These are phyloP conservation scores for Eupsittula cactorum DNA, from an alignment of 2,113 vertebrate genomes.

Conservation along the genomic window DNA sequence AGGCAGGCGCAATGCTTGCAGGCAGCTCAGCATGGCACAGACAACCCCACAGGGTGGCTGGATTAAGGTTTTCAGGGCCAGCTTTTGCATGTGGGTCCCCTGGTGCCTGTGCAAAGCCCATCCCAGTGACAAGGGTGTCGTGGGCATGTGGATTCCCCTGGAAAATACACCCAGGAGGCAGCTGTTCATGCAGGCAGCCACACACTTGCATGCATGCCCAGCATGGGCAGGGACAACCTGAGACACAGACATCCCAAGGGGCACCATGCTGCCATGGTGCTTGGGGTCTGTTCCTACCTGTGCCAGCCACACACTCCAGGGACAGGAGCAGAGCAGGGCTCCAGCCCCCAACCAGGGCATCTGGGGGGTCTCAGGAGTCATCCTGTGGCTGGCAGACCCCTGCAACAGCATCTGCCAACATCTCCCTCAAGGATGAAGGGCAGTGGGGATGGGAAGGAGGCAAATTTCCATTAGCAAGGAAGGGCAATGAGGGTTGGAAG, in stretches of 20 bases:
- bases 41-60: neutral
- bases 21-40: neutral
- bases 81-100: neutral
- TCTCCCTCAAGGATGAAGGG: neutral
- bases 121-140: fast-evolving
- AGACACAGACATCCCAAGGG: neutral
- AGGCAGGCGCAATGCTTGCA: neutral
- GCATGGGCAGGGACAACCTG: neutral
- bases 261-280: neutral
- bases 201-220: fast-evolving
- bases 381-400: neutral
- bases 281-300: neutral
- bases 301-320: neutral
- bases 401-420: neutral
- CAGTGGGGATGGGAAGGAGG: neutral
- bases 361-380: neutral
- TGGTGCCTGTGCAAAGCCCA: neutral
- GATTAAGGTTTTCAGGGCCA: neutral
- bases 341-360: neutral
- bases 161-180: neutral
- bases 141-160: neutral
- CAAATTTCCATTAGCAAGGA: neutral
- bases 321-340: neutral
- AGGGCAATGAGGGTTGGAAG: neutral
- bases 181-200: neutral